Percentiles rank a stretch among this genome's conserved stretches.
Conservation (phyloP, 2,113 vertebrate genomes). For the Tyto alba region DNA sequence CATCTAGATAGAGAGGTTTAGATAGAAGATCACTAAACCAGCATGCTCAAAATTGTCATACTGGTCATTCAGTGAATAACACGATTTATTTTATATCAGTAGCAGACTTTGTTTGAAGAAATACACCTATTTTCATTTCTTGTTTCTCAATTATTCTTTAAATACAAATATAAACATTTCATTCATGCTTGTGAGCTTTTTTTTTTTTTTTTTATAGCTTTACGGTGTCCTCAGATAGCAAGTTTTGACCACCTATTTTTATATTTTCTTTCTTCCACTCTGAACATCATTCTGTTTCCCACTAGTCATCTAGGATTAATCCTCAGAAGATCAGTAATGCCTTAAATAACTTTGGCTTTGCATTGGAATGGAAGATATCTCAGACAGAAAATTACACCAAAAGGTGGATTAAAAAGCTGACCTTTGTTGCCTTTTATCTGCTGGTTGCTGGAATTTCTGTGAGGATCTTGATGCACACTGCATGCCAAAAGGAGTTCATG, state of each 20-base stretch:
- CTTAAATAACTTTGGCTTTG: neutral
- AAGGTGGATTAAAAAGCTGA: neutral
- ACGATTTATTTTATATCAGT: neutral
- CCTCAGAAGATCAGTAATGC: neutral
- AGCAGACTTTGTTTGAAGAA: neutral
- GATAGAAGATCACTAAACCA: neutral
- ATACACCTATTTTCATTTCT: neutral
- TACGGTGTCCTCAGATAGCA: neutral
- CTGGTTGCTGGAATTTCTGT: neutral
- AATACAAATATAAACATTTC: neutral
- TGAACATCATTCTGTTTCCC: neutral
- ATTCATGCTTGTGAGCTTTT: neutral
- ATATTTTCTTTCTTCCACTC: neutral
- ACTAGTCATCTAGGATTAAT: neutral
- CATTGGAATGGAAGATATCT: neutral
- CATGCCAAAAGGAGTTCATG: neutral
- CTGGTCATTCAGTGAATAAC: neutral
- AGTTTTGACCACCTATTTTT: neutral
- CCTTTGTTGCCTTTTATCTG: neutral
- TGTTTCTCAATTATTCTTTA: neutral
- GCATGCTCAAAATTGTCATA: neutral
- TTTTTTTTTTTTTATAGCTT: neutral
- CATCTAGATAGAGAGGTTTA: neutral
- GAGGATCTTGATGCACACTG: neutral
- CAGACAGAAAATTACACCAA: neutral